Percentiles rank a stretch among this genome's conserved stretches.
Conservation (phyloP, 2,888 invertebrate species). For the Oligia fasciuncula region DNA sequence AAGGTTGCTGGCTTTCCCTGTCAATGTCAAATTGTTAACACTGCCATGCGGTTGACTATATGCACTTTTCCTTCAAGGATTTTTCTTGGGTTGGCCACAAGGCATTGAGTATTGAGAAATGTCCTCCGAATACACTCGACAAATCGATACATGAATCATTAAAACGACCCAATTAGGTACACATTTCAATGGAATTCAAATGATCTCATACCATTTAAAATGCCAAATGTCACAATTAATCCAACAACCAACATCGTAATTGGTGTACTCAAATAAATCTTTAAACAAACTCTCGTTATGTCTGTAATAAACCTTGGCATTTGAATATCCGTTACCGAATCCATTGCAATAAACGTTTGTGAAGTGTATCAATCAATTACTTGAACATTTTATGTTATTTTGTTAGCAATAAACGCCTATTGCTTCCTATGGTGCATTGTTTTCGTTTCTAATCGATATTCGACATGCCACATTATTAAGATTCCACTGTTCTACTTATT, state of each 20-base stretch:
- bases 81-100: background rate
- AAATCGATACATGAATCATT: slow-evolving; percentile 28
- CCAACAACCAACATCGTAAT: slow-evolving; percentile 40
- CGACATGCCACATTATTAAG: slow-evolving; percentile 8
- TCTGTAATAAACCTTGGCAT: slow-evolving; percentile 81
- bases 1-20: background rate
- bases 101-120: slow-evolving; percentile 1
- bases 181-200: slow-evolving; percentile 17
- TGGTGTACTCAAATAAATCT: slow-evolving; percentile 55
- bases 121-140: slow-evolving; percentile 1
- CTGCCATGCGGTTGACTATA: background rate
- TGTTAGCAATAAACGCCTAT: slow-evolving; percentile 47
- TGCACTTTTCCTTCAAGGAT: background rate
- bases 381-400: slow-evolving; percentile 31
- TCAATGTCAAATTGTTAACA: background rate
- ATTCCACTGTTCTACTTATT: slow-evolving; percentile 5
- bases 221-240: slow-evolving; percentile 38
- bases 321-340: slow-evolving; percentile 77
- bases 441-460: slow-evolving; percentile 29
- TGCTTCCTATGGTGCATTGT: slow-evolving; percentile 23
- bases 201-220: slow-evolving; percentile 39
- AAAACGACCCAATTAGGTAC: slow-evolving; percentile 23
- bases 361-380: slow-evolving; percentile 76
- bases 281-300: slow-evolving; percentile 57
- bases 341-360: slow-evolving; percentile 67